A percentile compares a stretch with the other conserved stretches of the same genome.
These are phyloP conservation scores for Siderastrea siderea DNA, from an alignment of 92 coral and sea anemone species.

Conservation along the genomic window DNA sequence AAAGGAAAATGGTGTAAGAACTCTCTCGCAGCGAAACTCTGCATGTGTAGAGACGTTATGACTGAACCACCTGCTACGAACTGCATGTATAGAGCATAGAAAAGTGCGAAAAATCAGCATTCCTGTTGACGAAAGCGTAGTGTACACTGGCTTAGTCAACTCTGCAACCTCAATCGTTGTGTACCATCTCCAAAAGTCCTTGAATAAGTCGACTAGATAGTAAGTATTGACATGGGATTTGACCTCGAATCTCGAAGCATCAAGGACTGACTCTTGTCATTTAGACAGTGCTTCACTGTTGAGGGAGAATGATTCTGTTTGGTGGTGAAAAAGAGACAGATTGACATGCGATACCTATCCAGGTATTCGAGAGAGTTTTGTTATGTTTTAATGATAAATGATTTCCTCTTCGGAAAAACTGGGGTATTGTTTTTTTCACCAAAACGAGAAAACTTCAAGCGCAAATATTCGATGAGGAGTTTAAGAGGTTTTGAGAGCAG, in stretches of 20 bases:
- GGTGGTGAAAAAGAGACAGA: too few relatives aligned
- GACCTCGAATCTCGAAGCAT: too few relatives aligned
- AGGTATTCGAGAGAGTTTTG: not conserved
- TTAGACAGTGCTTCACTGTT: too few relatives aligned
- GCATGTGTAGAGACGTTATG: conserved; percentile 21
- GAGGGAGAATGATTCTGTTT: too few relatives aligned
- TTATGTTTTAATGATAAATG: not conserved
- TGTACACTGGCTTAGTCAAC: not conserved
- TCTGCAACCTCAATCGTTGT: too few relatives aligned
- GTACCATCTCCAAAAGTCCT: not conserved
- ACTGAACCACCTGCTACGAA: conserved; percentile 42
- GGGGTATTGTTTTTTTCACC: not conserved
- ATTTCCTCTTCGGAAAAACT: too few relatives aligned
- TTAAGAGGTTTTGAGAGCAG: too few relatives aligned
- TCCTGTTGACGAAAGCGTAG: not conserved
- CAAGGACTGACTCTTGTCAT: too few relatives aligned
- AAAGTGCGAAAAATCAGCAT: not conserved
- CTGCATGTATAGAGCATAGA: conserved; percentile 1
- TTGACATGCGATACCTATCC: not conserved
- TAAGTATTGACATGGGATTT: too few relatives aligned
- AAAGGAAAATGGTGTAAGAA: not conserved
- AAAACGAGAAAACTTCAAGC: not conserved
- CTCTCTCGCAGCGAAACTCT: conserved; percentile 21
- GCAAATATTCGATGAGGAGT: not conserved
- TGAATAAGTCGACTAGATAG: not conserved